Evolutionary conservation across 1,140 invertebrate species (phyloP), one percentile per base, ranked within the genome.

Genomic region (Notospermus geniculatus): DNA sequence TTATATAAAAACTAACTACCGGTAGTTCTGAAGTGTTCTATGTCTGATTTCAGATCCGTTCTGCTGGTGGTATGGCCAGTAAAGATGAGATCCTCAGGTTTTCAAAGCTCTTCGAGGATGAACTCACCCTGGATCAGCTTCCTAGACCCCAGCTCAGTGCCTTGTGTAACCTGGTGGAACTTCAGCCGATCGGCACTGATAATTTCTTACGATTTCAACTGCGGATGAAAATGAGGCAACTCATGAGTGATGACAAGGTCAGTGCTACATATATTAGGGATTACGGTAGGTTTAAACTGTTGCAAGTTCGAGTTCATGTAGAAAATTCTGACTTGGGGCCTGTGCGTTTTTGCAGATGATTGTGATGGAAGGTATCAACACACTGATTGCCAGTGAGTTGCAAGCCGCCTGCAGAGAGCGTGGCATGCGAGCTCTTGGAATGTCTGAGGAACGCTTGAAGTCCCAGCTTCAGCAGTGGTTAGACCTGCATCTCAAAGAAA

Each of bases 61-160:
- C 73, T 36, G 82, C 85, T 17, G 95, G 90, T 19, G 86, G 88
- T 70, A 84, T 89, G 67, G 91, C 94, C 0, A 88, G 88, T 0
- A 97, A 90, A 74, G 90, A 95, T 69, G 96, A 99, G 72, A 98
- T 99, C 45, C 87, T 98, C 74, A 94, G 93, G 75, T 99, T 93
- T 80, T 95, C 94, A 13, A 97, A 97, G 78, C 82, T 84, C 45
- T 99, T 99, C 83, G 93, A 98, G 80, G 96, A 99, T 84, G 95
- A 99, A 84, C 92, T 99, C n/a, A 99, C 97, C 0, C 81, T 99
- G 46, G 97, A 99, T 78, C 97, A 94, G 5, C 80, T 99, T 19
- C 87, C 88, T 1, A 81, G 94, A 41, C 88, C 88, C 22, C 95
- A 99, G 79, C 81, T 99, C 63, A 86, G 90, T 36, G 97, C 97